These are phyloP conservation scores for Epizoanthus scotinus DNA, from an alignment of 92 coral and sea anemone species.

Conservation along the genomic window DNA sequence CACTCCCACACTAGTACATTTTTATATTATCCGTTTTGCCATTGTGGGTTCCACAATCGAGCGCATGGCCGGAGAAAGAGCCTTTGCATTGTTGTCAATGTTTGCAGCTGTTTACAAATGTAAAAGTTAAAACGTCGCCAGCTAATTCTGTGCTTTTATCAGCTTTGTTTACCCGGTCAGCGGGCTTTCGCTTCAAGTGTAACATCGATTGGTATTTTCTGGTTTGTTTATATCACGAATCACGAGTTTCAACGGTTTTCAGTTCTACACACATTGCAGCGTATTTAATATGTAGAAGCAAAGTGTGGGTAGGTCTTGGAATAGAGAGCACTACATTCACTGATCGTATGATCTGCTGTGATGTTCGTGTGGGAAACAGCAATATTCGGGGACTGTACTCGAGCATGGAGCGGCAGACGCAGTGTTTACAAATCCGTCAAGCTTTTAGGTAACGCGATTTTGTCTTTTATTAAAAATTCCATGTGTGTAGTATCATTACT, in stretches of 20 bases:
- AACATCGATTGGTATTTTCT: constrained; percentile 20
- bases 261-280: constrained; percentile 23
- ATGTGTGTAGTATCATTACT: no score
- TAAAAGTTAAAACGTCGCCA: not conserved
- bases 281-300: not conserved
- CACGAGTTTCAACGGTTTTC: constrained; percentile 7
- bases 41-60: not conserved
- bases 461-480: no score
- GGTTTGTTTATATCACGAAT: constrained; percentile 14
- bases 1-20: constrained; percentile 39
- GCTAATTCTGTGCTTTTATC: not conserved
- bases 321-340: constrained; percentile 4
- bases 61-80: constrained; percentile 2
- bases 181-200: constrained; percentile 17
- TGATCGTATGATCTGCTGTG: constrained; percentile 20
- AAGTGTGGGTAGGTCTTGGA: constrained; percentile 6
- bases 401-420: constrained; percentile 23
- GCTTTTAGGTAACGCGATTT: no score
- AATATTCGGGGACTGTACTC: constrained; percentile 24
- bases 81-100: constrained; percentile 19
- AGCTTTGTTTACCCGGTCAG: constrained; percentile 1
- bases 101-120: not conserved
- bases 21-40: constrained; percentile 36
- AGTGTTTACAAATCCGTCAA: not conserved
- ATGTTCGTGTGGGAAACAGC: constrained; percentile 26